These are phyloP conservation scores for Ochlodes sylvanus DNA, from an alignment of 2,888 invertebrate genomes.

Conservation along the genomic window DNA sequence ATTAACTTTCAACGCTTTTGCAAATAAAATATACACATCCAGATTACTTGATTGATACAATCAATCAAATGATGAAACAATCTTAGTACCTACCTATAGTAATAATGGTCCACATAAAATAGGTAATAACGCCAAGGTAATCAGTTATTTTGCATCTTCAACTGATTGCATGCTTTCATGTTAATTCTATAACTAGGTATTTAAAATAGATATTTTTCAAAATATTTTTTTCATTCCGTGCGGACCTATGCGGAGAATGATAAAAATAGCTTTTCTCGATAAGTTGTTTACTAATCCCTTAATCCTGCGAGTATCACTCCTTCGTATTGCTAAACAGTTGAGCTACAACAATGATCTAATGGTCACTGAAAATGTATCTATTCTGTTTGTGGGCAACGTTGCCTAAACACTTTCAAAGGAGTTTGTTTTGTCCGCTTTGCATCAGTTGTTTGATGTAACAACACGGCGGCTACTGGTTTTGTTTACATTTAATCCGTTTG, in stretches of 20 bases:
- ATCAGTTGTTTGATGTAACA: conserved; percentile 74
- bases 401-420: conserved; percentile 68
- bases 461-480: conserved; percentile 69
- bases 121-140: no score
- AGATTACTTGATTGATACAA: no score
- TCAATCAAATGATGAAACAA: no score
- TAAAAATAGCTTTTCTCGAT: conserved; percentile 60
- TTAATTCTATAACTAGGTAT: background rate
- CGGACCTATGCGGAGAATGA: conserved; percentile 46
- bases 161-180: no score
- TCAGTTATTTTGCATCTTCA: no score
- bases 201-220: no score
- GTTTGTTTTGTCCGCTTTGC: conserved; percentile 76
- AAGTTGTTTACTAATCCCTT: conserved; percentile 78
- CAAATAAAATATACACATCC: no score
- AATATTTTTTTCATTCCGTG: background rate
- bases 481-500: conserved; percentile 81
- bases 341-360: conserved; percentile 65
- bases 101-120: no score
- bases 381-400: conserved; percentile 48
- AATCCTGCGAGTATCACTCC: conserved; percentile 76
- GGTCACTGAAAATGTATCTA: conserved; percentile 64
- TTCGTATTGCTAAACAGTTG: conserved; percentile 57
- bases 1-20: no score
- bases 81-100: no score